phyloP scores from a whole-genome alignment of 2,797 vertebrate genomes.

The Cyclura pinguis region DNA sequence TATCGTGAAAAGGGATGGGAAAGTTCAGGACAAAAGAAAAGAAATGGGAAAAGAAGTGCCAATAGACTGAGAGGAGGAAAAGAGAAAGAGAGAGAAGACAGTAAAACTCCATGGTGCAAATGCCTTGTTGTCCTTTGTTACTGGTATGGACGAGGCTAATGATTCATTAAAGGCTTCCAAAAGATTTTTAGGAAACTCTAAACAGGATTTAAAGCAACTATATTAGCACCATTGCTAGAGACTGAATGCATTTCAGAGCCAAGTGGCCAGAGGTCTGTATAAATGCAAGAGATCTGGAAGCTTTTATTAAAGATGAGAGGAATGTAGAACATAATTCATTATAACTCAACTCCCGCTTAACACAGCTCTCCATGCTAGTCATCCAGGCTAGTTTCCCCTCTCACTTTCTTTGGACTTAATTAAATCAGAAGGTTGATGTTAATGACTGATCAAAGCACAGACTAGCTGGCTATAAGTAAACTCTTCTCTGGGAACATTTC shows the following conservation, averaged over 20 bases:
- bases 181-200: conserved; percentile 53
- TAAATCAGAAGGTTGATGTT: conserved; percentile 61
- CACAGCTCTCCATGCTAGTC: conserved; percentile 35
- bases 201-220: conserved; percentile 61
- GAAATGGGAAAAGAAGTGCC: background rate
- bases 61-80: background rate
- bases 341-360: conserved; percentile 49
- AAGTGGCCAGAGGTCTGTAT: conserved; percentile 66
- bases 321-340: conserved; percentile 65
- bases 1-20: background rate
- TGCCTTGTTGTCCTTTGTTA: conserved; percentile 29
- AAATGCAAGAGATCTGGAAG: conserved; percentile 63
- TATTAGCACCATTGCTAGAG: conserved; percentile 59
- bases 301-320: conserved; percentile 70
- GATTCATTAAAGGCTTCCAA: conserved; percentile 48
- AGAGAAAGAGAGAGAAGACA: conserved; percentile 46
- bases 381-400: background rate
- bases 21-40: conserved; percentile 3
- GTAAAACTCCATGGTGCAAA: conserved; percentile 46
- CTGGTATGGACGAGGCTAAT: conserved; percentile 33
- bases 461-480: background rate
- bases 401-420: conserved; percentile 53
- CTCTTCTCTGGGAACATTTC: background rate
- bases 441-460: conserved; percentile 63
- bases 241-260: conserved; percentile 66